Evolutionary conservation across 2,888 invertebrate species (phyloP).

Genomic region (Morpho helenor): DNA sequence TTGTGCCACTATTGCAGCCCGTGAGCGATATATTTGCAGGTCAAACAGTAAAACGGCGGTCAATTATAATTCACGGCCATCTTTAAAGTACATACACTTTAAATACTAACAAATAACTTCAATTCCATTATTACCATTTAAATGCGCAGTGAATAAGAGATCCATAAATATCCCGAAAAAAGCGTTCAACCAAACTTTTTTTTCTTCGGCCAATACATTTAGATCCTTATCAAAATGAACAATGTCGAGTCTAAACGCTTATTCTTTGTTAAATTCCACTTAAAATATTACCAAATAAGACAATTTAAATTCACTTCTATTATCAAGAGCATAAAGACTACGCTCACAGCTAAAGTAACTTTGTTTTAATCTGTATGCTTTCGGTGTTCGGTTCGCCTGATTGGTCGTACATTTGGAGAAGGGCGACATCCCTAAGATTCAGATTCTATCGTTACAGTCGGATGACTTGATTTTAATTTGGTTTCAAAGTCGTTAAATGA

Average conservation of each 20-base stretch:
- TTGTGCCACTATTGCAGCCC: too few relatives aligned
- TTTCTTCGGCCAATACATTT: constrained; percentile 31
- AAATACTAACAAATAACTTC: constrained; percentile 17
- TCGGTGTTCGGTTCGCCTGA: constrained; percentile 51
- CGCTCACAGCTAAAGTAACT: constrained; percentile 11
- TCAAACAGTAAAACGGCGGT: too few relatives aligned
- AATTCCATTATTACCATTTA: constrained; percentile 24
- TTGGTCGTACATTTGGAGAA: constrained; percentile 56
- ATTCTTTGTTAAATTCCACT: constrained; percentile 27
- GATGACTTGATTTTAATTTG: constrained; percentile 57
- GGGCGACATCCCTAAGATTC: constrained; percentile 56
- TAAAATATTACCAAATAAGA: constrained; percentile 18
- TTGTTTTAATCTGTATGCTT: constrained; percentile 59
- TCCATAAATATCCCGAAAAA: constrained; percentile 26
- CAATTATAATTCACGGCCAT: too few relatives aligned
- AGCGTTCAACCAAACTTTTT: constrained; percentile 25
- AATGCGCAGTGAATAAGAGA: constrained; percentile 24
- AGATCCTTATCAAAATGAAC: constrained; percentile 34
- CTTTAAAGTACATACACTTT: not conserved
- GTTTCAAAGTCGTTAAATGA: constrained; percentile 35
- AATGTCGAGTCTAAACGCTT: constrained; percentile 31
- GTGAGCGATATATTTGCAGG: too few relatives aligned
- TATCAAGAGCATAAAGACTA: constrained; percentile 22
- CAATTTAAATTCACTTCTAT: constrained; percentile 31
- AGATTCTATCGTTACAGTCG: constrained; percentile 57